Base-by-base conservation (phyloP, 2,113 vertebrate genomes). In the Oxyura jamaicensis region DNA sequence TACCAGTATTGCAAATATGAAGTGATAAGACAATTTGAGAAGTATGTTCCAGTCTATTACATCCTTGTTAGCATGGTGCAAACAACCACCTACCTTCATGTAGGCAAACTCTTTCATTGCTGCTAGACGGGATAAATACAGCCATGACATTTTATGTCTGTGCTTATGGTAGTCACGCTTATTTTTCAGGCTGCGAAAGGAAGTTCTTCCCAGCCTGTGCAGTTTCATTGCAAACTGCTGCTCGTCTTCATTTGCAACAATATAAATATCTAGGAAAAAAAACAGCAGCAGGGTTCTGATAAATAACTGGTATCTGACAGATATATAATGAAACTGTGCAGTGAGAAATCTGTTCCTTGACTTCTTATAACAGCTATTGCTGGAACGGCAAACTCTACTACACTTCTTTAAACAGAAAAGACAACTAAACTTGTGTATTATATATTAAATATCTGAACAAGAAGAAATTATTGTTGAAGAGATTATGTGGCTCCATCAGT, bases 51-150 rank as follows among this genome's bases (percentile, higher is more conserved):
- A 53, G 36, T 2, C 41, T 76, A 31, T 10, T 20, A 62, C 19
- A 74, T 12, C 21, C 22, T 2, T 75, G 53, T 11, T 67, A 20
- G 33, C 15, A 41, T 1, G 55, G 31, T 19, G 14, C 33, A 6
- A 86, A 67, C 10, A 33, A 11, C 19, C 50, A 85, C 89, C 14
- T 20, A 99, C 99, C 98, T 99, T 99, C 99, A 99, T 99, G 86
- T 99, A 99, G n/a, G 99, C 99, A 98, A 98, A 99, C 97, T 99
- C 99, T 78, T 99, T 99, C 99, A 99, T 99, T 53, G 99, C 99
- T 87, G 99, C 99, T 67, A 99, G 98, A n/a, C 99, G 98, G 65
- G 99, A 99, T 56, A 99, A 98, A 92, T 99, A 99, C 31, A 99
- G 98, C 99, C 99, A 99, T 18, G 99, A 99, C 97, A 99, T 98